phyloP scores from a whole-genome alignment of 2,888 invertebrate genomes.

The Pachymerium ferrugineum region DNA sequence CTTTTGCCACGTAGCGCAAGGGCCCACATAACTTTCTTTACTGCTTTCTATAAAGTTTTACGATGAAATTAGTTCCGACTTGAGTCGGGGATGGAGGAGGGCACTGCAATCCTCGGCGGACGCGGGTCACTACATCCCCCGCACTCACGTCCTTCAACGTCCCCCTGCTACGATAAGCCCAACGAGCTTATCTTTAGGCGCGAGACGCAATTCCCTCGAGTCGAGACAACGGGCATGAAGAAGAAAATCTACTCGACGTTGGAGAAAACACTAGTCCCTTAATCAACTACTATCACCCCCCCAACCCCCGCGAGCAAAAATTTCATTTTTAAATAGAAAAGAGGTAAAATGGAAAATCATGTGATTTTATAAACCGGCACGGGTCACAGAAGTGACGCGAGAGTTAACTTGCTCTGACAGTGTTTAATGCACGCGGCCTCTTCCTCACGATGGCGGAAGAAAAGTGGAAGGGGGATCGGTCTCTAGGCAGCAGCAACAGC shows the following conservation, averaged over 20 bases:
- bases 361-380: background rate
- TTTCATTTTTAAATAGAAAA: too few species aligned
- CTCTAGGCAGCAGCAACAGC: background rate
- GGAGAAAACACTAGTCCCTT: background rate
- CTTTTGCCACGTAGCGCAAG: background rate
- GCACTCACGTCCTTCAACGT: slow-evolving; percentile 13
- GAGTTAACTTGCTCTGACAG: slow-evolving; percentile 8
- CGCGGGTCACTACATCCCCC: slow-evolving; percentile 8
- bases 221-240: background rate
- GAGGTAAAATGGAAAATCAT: too few species aligned
- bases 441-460: background rate
- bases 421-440: slow-evolving; percentile 8
- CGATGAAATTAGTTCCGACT: slow-evolving; percentile 13
- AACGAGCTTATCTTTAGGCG: slow-evolving; percentile 9
- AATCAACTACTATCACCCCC: slow-evolving; percentile 13
- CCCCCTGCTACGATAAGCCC: slow-evolving; percentile 13
- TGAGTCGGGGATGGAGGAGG: slow-evolving; percentile 9
- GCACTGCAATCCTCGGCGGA: slow-evolving; percentile 8
- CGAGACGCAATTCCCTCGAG: slow-evolving; percentile 8
- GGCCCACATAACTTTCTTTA: slow-evolving; percentile 8
- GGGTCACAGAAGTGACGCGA: slow-evolving; percentile 3
- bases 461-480: background rate
- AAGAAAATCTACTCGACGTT: background rate
- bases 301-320: too few species aligned
- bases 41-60: slow-evolving; percentile 13